Percentiles rank a stretch among this genome's conserved stretches.
These are phyloP conservation scores for Gymnodraco acuticeps DNA, from an alignment of 2,797 vertebrate genomes.

Conservation along the genomic window DNA sequence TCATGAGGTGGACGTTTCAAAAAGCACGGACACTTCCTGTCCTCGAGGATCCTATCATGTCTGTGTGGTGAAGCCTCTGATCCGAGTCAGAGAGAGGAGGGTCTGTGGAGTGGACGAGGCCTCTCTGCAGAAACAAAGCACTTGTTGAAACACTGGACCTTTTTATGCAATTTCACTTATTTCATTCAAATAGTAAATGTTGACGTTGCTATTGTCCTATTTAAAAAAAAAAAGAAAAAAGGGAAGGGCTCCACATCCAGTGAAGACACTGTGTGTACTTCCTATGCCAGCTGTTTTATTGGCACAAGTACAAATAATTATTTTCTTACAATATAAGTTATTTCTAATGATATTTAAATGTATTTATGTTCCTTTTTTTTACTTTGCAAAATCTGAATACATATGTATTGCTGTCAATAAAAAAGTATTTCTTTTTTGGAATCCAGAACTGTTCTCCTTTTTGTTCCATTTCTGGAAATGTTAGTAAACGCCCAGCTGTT, in stretches of 20 bases:
- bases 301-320: slow-evolving; percentile 73
- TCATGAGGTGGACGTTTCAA: slow-evolving; percentile 46
- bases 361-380: slow-evolving; percentile 85
- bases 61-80: slow-evolving; percentile 66
- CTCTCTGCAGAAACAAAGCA: slow-evolving; percentile 74
- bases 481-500: slow-evolving; percentile 43
- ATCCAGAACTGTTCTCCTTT: slow-evolving; percentile 47
- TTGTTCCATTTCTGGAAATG: slow-evolving; percentile 69
- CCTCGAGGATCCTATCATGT: slow-evolving; percentile 66
- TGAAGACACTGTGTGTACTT: slow-evolving; percentile 78
- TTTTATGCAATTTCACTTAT: slow-evolving; percentile 72
- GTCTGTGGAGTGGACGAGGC: slow-evolving; percentile 66
- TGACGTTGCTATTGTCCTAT: slow-evolving; percentile 73
- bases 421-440: slow-evolving; percentile 67
- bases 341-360: slow-evolving; percentile 86
- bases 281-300: slow-evolving; percentile 72
- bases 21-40: slow-evolving; percentile 55
- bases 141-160: slow-evolving; percentile 81
- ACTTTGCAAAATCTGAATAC: slow-evolving; percentile 70
- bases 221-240: slow-evolving; percentile 77
- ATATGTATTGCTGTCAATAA: slow-evolving; percentile 83
- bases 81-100: slow-evolving; percentile 54
- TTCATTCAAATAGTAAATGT: slow-evolving; percentile 75
- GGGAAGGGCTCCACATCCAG: slow-evolving; percentile 81
- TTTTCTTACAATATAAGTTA: slow-evolving; percentile 87